Evolutionary conservation across 64 coral and sea anemone species (phyloP).

Genomic region (Cladopsammia gracilis): DNA sequence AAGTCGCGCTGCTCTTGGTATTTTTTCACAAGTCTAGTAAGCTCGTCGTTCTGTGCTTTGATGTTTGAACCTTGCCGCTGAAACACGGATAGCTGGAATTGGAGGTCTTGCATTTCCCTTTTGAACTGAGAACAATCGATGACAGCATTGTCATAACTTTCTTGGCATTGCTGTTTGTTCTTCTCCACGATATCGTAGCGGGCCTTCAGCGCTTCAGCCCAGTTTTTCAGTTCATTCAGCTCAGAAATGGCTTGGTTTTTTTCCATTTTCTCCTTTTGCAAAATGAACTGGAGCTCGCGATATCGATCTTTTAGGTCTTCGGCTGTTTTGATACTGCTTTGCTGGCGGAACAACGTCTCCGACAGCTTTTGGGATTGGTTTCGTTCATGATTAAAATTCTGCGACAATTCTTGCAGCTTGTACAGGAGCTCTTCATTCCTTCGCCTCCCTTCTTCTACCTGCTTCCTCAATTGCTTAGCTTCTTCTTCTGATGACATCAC

Average conservation of each 20-base stretch:
- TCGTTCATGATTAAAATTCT: conserved; percentile 66
- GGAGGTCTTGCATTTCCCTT: conserved; percentile 67
- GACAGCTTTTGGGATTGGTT: conserved; percentile 63
- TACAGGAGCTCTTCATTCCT: conserved; percentile 59
- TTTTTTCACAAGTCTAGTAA: conserved; percentile 67
- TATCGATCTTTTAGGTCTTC: conserved; percentile 43
- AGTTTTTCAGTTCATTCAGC: conserved; percentile 70
- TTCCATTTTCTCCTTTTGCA: conserved; percentile 61
- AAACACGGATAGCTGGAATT: conserved; percentile 47
- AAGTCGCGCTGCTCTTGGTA: conserved; percentile 77
- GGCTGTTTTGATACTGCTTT: conserved; percentile 46
- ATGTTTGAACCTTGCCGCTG: conserved; percentile 63
- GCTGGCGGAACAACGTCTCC: conserved; percentile 49
- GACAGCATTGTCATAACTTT: conserved; percentile 56
- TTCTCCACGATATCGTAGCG: conserved; percentile 77
- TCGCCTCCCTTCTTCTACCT: conserved; percentile 42
- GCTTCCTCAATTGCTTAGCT: conserved; percentile 57
- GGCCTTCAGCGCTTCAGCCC: conserved; percentile 84
- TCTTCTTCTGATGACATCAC: conserved; percentile 74
- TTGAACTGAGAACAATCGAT: conserved; percentile 61
- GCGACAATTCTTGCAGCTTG: conserved; percentile 62
- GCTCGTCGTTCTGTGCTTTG: conserved; percentile 68
- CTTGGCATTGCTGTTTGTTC: conserved; percentile 62
- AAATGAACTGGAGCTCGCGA: conserved; percentile 62
- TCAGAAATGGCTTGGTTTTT: conserved; percentile 58